These are phyloP conservation scores for Chelonoidis abingdonii DNA, from an alignment of 2,113 vertebrate genomes.

Conservation along the genomic window DNA sequence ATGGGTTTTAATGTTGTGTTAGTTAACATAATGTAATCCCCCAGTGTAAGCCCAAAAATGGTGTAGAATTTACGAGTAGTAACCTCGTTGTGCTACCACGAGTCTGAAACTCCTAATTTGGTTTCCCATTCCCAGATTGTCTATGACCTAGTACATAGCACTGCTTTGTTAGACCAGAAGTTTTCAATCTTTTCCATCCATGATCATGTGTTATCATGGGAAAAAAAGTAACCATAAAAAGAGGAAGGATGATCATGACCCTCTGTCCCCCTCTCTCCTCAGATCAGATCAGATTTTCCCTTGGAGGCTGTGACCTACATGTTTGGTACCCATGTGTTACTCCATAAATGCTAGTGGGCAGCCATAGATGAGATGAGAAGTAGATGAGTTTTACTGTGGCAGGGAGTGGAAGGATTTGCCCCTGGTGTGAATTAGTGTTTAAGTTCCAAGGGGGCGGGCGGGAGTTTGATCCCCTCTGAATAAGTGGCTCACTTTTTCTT, in stretches of 20 bases:
- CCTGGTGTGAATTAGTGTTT: neutral
- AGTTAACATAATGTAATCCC: neutral
- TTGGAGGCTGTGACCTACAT: neutral
- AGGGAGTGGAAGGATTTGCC: neutral
- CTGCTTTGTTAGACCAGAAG: neutral
- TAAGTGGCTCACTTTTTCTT: neutral
- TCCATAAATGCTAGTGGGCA: neutral
- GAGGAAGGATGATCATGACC: neutral
- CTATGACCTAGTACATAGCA: neutral
- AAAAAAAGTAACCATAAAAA: neutral
- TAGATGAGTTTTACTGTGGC: neutral
- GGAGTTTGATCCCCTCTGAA: neutral
- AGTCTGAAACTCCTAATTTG: neutral
- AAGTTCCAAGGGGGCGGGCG: neutral
- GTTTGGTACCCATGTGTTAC: neutral
- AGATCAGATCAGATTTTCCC: neutral
- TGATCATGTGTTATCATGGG: neutral
- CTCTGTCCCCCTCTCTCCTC: neutral
- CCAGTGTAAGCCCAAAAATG: neutral
- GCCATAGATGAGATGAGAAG: neutral
- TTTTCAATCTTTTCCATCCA: neutral
- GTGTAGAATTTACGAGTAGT: neutral
- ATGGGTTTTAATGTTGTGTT: neutral
- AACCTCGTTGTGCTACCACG: neutral
- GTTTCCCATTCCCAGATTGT: neutral